A percentile compares a stretch with the other conserved stretches of the same genome.
phyloP scores from a whole-genome alignment of 2,797 vertebrate species.

The Champsocephalus esox region DNA sequence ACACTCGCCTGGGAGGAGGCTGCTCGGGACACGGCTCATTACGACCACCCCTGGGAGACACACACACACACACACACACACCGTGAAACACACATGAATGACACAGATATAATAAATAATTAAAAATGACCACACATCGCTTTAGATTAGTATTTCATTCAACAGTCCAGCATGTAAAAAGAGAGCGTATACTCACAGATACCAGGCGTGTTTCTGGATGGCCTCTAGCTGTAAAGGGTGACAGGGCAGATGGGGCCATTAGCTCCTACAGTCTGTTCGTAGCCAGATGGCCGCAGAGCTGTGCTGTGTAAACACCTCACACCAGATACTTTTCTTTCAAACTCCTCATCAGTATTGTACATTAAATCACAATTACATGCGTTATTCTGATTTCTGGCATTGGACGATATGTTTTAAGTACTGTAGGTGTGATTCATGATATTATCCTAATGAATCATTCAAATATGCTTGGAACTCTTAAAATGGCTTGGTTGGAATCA shows the following conservation, averaged over 20 bases:
- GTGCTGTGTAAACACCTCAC: slow-evolving; percentile 46
- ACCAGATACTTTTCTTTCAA: slow-evolving; percentile 31
- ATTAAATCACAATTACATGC: slow-evolving; percentile 3
- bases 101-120: slow-evolving; percentile 1
- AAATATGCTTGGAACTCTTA: too few relatives aligned
- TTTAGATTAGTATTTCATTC: neutral
- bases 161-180: neutral
- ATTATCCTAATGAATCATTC: too few relatives aligned
- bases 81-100: slow-evolving; percentile 8
- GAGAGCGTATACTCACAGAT: slow-evolving; percentile 88
- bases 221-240: slow-evolving; percentile 88
- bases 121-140: slow-evolving; percentile 5
- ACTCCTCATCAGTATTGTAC: slow-evolving; percentile 25
- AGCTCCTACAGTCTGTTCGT: slow-evolving; percentile 72
- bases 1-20: slow-evolving; percentile 90
- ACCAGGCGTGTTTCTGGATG: slow-evolving; percentile 96
- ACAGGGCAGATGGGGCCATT: slow-evolving; percentile 75
- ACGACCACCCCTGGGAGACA: slow-evolving; percentile 85
- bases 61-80: slow-evolving; percentile 18
- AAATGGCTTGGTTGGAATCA: too few relatives aligned
- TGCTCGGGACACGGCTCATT: slow-evolving; percentile 92
- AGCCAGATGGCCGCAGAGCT: slow-evolving; percentile 74
- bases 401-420: too few relatives aligned
- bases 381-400: neutral
- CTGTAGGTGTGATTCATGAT: too few relatives aligned